Evolutionary conservation across 2,888 invertebrate genomes (phyloP), one percentile per base, ranked within the genome.

Genomic region (Branchellion lobata): DNA sequence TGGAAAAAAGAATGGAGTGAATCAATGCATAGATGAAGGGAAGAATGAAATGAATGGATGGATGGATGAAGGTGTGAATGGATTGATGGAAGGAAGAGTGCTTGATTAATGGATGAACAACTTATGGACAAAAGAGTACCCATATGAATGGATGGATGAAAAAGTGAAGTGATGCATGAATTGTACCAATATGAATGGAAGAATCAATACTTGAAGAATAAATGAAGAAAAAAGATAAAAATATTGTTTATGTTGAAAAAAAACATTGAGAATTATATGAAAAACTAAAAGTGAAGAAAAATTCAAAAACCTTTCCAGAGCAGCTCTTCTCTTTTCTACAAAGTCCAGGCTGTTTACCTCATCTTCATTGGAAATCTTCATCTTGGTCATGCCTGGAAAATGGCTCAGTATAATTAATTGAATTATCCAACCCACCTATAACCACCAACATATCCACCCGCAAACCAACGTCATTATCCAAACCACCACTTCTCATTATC

Each of bases 291-390:
- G 14, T 5, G 71, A 14, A 80, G 29, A 33, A 1, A 33, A 36
- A 29, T 34, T 24, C 3, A 51, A 18, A 1, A 18, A 98, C 84
- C 99, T 90, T 88, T 99, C 96, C 34, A 99, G 89, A 0, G 95
- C 92, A 0, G 95, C 93, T 83, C 95, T 91, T 71, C 98, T 90
- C 85, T 93, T 91, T 88, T 97, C 96, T 8, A 98, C 91, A 89
- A 97, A 97, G 86, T 96, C 95, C 31, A 88, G 86, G 65, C 90
- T 90, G 14, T 85, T 85, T 0, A 86, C 83, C 0, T 86, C 84
- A 76, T 89, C 89, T 82, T 89, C 86, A 83, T 89, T 88, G 24
- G 88, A 86, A 91, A 97, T 95, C 90, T 97, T 98, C 21, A 82
- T 81, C 73, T 78, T 82, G 0, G 81, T 80, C 79, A 80, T 81